Percentiles rank a stretch among this genome's conserved stretches.
Conservation (phyloP, 1,140 invertebrate genomes). For the Heterodera carotae region DNA sequence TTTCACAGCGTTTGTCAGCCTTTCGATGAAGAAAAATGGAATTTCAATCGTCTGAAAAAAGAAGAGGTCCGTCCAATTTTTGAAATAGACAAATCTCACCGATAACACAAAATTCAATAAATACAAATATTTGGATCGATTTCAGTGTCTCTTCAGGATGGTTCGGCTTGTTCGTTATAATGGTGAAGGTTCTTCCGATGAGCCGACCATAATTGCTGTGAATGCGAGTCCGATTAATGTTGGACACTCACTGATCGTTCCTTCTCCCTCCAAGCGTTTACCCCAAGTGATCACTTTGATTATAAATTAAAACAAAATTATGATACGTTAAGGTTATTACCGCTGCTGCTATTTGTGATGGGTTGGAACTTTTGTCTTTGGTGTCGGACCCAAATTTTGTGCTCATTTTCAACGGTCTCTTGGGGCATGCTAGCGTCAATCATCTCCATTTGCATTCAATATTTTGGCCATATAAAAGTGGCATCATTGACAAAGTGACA, state of each 20-base stretch:
- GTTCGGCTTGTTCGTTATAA: conserved; percentile 44
- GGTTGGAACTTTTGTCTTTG: conserved; percentile 59
- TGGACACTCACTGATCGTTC: conserved; percentile 58
- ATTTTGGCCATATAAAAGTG: conserved; percentile 65
- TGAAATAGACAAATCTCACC: conserved; percentile 28
- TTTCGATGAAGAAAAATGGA: conserved; percentile 57
- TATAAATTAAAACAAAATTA: no score
- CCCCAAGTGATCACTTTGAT: conserved; percentile 50
- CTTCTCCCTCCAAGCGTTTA: conserved; percentile 57
- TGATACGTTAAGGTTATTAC: conserved; percentile 49
- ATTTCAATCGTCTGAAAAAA: conserved; percentile 57
- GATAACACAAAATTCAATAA: neutral
- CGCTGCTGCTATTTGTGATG: conserved; percentile 51
- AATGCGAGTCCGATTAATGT: conserved; percentile 62
- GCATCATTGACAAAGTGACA: conserved; percentile 49
- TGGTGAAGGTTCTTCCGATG: conserved; percentile 51
- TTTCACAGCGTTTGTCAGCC: conserved; percentile 58
- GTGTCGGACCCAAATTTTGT: conserved; percentile 58
- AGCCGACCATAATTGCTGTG: conserved; percentile 52
- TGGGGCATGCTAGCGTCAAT: conserved; percentile 65
- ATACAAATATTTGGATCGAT: conserved; percentile 22
- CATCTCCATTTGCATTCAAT: conserved; percentile 63
- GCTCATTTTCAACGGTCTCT: conserved; percentile 58
- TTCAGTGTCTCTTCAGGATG: conserved; percentile 28
- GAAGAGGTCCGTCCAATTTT: conserved; percentile 50